Conservation (phyloP, 2,888 invertebrate genomes). For the Orthosia gracilis region DNA sequence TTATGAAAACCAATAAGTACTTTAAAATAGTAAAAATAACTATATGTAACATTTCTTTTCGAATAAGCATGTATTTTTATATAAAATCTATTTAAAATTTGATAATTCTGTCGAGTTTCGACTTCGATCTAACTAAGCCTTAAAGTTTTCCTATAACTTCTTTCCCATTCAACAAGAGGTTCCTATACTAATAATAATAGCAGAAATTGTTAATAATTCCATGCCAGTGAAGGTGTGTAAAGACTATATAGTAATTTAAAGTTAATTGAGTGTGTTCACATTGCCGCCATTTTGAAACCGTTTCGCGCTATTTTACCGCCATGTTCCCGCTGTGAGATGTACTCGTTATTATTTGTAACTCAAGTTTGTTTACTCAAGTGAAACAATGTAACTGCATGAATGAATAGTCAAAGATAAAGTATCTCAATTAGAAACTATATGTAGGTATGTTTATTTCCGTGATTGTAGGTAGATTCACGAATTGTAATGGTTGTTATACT, state of each 20-base stretch:
- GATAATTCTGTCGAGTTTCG: background rate
- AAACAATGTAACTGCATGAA: conserved; percentile 1
- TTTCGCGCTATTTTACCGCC: conserved; percentile 1
- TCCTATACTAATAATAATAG: background rate
- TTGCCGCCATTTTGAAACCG: background rate
- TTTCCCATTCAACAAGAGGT: background rate
- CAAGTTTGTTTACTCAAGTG: background rate
- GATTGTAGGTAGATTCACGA: background rate
- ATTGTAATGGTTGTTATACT: background rate
- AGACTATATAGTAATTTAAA: conserved; percentile 39
- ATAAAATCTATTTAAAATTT: background rate
- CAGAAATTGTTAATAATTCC: conserved; percentile 27
- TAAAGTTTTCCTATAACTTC: background rate
- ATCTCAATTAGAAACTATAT: background rate
- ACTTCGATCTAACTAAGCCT: background rate
- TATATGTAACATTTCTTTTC: too few species aligned
- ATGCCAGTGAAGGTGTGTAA: conserved; percentile 6
- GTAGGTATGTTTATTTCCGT: background rate
- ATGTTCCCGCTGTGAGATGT: conserved; percentile 13
- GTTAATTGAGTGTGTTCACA: conserved; percentile 34
- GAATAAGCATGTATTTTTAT: too few species aligned
- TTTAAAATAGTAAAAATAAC: too few species aligned
- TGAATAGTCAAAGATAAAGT: conserved; percentile 5
- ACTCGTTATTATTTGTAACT: conserved; percentile 32
- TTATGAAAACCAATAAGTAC: too few species aligned